Evolutionary conservation across 2,113 vertebrate species (phyloP), one percentile per base, ranked within the genome.

Genomic region (Poeciliopsis prolifica): DNA sequence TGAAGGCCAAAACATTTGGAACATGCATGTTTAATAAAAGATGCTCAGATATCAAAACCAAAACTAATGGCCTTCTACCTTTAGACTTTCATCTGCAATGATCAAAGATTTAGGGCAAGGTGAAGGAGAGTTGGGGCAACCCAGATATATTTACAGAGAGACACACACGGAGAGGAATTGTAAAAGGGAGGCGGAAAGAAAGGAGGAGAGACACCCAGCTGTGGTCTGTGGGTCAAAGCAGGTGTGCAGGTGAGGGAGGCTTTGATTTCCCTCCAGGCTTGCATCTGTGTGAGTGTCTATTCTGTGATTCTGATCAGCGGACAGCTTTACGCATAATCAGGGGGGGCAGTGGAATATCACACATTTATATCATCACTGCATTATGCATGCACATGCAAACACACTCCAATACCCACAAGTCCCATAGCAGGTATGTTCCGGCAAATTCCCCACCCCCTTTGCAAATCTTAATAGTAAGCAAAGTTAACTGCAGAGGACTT

Each of bases 251-350:
- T 92, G 91, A 85, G 85, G 61, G 66, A 64, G 63, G 71, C 92
- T 92, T 92, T 92, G 91, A 93, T 90, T 92, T 89, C 77, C 85
- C 78, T 87, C 82, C 88, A 26, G 86, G 75, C 73, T 81, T 79
- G 80, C 77, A 83, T 83, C 79, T 88, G 74, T 77, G 77, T 70
- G 61, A 74, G 73, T 76, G 77, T 78, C 72, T 81, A 70, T 72
- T 82, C 82, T 74, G 84, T 82, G 78, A 84, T 83, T 85, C 75
- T 91, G 88, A 90, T 91, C 83, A 89, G 85, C 68, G 63, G 87
- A 87, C 87, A 88, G 85, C 82, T 88, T 89, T 83, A 51, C 5
- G 87, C 88, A 92, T 92, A 92, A 90, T 90, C 73, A 90, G 71
- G 33, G 51, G 81, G 66, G 85, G 79, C 90, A 89, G 81, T 66